phyloP scores from a whole-genome alignment of 1,140 invertebrate genomes.

The Zaprionus vittiger region DNA sequence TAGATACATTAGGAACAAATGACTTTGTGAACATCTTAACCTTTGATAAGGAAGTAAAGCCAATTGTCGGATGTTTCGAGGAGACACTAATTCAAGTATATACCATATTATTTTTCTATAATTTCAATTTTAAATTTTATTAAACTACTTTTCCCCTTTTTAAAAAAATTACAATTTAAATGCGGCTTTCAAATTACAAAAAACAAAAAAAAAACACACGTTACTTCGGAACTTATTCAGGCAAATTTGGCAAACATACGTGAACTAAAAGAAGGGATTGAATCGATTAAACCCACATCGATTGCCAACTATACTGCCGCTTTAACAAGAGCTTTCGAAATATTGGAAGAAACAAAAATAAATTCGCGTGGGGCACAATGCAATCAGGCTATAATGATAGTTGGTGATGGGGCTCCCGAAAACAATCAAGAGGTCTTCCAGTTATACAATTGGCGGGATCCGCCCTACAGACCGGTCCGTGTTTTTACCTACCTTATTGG shows the following conservation, averaged over 20 bases:
- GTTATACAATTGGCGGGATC: conserved; percentile 92
- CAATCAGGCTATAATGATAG: conserved; percentile 97
- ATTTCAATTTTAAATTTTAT: conserved; percentile 31
- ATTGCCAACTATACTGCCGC: conserved; percentile 98
- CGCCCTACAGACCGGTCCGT: conserved; percentile 91
- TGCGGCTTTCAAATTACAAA: conserved; percentile 3
- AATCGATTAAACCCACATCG: conserved; percentile 91
- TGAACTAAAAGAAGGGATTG: conserved; percentile 92
- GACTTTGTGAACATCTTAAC: conserved; percentile 99
- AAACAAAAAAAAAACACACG: background rate
- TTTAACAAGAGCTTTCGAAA: conserved; percentile 94
- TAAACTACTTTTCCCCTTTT: conserved; percentile 42
- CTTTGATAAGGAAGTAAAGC: conserved; percentile 91
- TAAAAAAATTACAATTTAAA: conserved; percentile 18
- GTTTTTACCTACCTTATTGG: conserved; percentile 99
- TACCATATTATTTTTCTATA: conserved; percentile 49
- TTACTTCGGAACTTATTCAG: conserved; percentile 84
- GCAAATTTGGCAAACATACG: conserved; percentile 95
- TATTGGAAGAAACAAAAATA: conserved; percentile 88
- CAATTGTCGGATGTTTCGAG: conserved; percentile 94
- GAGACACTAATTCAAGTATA: conserved; percentile 92
- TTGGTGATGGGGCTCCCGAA: conserved; percentile 98
- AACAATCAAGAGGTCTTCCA: conserved; percentile 96
- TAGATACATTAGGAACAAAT: conserved; percentile 98
- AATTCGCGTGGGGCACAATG: conserved; percentile 87